Evolutionary conservation across 2,888 invertebrate genomes (phyloP), one percentile per base, ranked within the genome.

Genomic region (Poecilus cupreus): DNA sequence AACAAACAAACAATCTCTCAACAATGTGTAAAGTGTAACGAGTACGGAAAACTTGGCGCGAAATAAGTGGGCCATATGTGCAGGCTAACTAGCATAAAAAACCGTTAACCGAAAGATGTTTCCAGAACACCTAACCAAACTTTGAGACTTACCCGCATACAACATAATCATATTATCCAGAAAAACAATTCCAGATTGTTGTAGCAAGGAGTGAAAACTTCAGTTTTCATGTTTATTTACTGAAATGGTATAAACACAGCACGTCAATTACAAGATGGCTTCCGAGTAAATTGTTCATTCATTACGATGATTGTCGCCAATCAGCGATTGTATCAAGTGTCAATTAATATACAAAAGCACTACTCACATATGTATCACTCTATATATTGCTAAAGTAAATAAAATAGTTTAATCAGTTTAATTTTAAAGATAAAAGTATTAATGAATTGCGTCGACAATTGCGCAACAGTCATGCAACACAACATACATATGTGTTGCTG

Each of bases 201-300:
- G 24, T 37, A 39, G 54, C 32, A 39, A 16, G 37, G 37, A 24
- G 54, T 39, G 79, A 85, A 86, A 84, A 86, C 85, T 85, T 87
- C 86, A 83, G 85, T 87, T 87, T 87, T 86, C 88, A 88, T 88
- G 87, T 88, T 88, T 88, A 87, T 87, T 87, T 87, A 83, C 85
- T 84, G 84, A 84, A 85, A 57, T 85, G 86, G 85, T n/a, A 87
- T 84, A 85, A 85, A 86, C 86, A 86, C 84, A 83, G 80, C 75
- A 83, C 82, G 39, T 70, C 72, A 81, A 81, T 81, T 86, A 88
- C 89, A 89, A 89, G 87, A 89, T 89, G 89, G 89, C 89, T 86
- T 85, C 88, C 88, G 87, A 87, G 86, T 87, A 84, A 72, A 84
- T 85, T 85, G 85, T 84, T 54, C 49, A 51, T 32, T 75, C 20